Base-by-base conservation (phyloP, 2,113 vertebrate species). In the Sebastes fasciatus region DNA sequence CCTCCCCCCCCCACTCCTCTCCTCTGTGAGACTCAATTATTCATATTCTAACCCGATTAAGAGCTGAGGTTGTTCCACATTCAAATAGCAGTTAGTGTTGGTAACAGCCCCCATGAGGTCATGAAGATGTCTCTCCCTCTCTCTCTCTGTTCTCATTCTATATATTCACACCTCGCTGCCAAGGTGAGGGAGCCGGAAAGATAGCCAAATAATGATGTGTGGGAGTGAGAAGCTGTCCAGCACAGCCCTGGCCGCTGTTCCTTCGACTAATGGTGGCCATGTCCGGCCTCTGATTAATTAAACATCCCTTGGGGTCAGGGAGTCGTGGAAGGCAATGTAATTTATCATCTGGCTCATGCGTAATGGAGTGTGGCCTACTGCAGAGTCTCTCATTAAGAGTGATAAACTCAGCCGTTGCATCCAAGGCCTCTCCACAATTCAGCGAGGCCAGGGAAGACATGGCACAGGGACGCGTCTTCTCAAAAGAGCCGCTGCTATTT, bases 201-300 rank as follows among this genome's bases (percentile, higher is more conserved):
- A 82, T 52, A 21, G 76, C 49, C 74, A 82, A 82, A 84, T 85
- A 85, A 91, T 83, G 73, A 88, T 83, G 89, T 83, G 90, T 87
- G 86, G 86, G 87, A 86, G 89, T 74, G 80, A 72, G 74, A 76
- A 67, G 79, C 81, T 85, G 89, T 86, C 77, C 86, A 55, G 85
- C 34, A 76, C 75, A 69, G 82, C 76, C 66, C 73, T 69, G 78
- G 81, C 74, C 45, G 51, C 83, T 87, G 86, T 80, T 91, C 76
- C 75, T 86, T 75, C 72, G 3, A 72, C 85, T 89, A 86, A 91
- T 86, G 87, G 91, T 52, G 87, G 71, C 77, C 68, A 57, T 74
- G 91, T 93, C 89, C 91, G 83, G 72, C 71, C 68, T 82, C 86
- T 94, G 88, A 93, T 94, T 94, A 94, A 94, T 94, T 92, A 91